Evolutionary conservation across 2,797 vertebrate genomes (phyloP), one percentile per base, ranked within the genome.

Genomic region (Alcedo quadribrachys): DNA sequence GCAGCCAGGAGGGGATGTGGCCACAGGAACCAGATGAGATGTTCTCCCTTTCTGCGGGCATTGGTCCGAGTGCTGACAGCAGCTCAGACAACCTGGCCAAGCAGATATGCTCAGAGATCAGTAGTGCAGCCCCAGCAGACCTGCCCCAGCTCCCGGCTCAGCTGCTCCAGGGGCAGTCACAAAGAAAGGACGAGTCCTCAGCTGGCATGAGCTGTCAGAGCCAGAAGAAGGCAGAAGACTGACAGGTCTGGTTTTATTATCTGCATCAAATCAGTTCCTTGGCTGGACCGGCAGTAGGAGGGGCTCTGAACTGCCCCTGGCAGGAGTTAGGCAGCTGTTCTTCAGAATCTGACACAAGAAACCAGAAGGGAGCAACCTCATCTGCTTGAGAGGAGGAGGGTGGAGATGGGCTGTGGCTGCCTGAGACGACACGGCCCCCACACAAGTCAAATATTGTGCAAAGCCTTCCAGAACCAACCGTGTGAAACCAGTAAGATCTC

Each of bases 1-100:
- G 97, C 97, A 98, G 98, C 97, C 92, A 91, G 95, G 90, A 94
- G 73, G 90, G 94, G 92, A 94, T 92, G 81, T 81, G 96, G 91
- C 97, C 94, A 92, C 91, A 3, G 83, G 94, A 63, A 75, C 70
- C 5, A 8, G 85, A 93, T 81, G 90, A 96, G 90, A 82, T 94
- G 85, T 78, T 97, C 92, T 95, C 85, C 94, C 66, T 92, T 92
- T 88, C 37, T 91, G 70, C 20, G 30, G 77, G 95, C 93, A 97
- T 62, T 45, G 55, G 93, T 94, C 15, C 7, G 68, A 33, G 82
- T 86, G 92, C 94, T 75, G 78, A 81, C 55, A 88, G 87, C 87
- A 76, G 50, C 65, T 94, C 12, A 17, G 83, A 77, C 57, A 85
- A n/a, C 0, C 2, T 4, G 6, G 78, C 33, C 82, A 75, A 79